Base-by-base conservation (phyloP, 2,797 vertebrate species). In the Varecia variegata region DNA sequence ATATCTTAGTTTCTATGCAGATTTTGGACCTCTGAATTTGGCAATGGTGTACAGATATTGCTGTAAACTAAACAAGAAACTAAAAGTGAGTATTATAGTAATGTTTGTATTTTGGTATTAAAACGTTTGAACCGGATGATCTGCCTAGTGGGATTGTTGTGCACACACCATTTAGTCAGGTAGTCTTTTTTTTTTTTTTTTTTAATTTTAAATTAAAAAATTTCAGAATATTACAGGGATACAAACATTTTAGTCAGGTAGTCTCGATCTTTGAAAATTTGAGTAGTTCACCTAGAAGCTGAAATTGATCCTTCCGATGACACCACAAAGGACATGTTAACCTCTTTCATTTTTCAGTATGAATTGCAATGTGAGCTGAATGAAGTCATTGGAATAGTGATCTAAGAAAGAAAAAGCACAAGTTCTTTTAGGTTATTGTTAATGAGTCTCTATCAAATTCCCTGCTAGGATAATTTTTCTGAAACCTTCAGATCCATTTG, bases 11-110 rank as follows among this genome's bases (percentile, higher is more conserved):
- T 99, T 99, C 98, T 99, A 99, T 98, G 99, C 99, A 98, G 99
- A 99, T 98, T 99, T 99, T 94, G 99, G 99, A 84, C 99, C 99
- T 65, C 98, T 99, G 91, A 99, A 99, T 98, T 98, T 99, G 98
- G 99, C 99, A 86, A 99, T 99, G 99, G 98, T 99, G 94, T 99
- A 99, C 98, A 98, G 99, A 98, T 99, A 99, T 98, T 99, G 99
- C 99, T 99, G 99, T 98, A 99, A 99, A 98, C 99, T 99, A 95
- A 99, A 99, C 99, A 99, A 99, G 98, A 99, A 99, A 95, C 98
- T 99, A 52, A 99, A 99, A 99, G 99, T 99, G 98, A 99, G 99
- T 97, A 96, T 96, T 54, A 0, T 77, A 90, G 82, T 90, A 93
- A 9, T 7, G 79, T 17, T 35, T 94, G 0, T 88, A 13, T 92